Conservation (phyloP, 2,797 vertebrate species). For the Pelochelys cantorii region DNA sequence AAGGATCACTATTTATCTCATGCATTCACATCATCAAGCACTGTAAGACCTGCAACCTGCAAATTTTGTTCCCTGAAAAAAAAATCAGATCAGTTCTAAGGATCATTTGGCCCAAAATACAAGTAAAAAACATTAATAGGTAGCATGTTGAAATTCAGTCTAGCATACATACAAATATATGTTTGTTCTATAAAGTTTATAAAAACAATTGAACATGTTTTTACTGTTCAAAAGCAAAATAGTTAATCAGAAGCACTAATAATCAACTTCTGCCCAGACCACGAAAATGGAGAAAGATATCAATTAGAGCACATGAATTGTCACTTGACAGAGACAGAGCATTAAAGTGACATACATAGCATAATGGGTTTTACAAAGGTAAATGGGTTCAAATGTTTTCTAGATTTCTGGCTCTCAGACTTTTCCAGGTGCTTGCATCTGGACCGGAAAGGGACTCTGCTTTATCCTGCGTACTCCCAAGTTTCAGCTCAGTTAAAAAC, state of each 20-base stretch:
- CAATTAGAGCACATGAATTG: not conserved
- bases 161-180: not conserved
- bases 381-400: not conserved
- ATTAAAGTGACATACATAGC: not conserved
- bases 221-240: not conserved
- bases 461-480: too few relatives aligned
- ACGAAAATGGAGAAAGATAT: fast-evolving
- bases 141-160: not conserved
- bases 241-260: not conserved
- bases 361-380: fast-evolving
- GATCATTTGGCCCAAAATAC: not conserved
- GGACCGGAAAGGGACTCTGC: too few relatives aligned
- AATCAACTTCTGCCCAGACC: not conserved
- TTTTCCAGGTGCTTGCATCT: too few relatives aligned
- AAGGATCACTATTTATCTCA: not conserved
- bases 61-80: not conserved
- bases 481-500: too few relatives aligned
- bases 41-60: not conserved
- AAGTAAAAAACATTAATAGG: not conserved
- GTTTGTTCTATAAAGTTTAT: not conserved
- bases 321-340: fast-evolving
- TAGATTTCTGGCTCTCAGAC: too few relatives aligned
- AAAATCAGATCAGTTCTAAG: not conserved
- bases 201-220: not conserved
- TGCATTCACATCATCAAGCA: not conserved